Base-by-base conservation (phyloP, 2,113 vertebrate genomes). In the Eolophus roseicapilla region DNA sequence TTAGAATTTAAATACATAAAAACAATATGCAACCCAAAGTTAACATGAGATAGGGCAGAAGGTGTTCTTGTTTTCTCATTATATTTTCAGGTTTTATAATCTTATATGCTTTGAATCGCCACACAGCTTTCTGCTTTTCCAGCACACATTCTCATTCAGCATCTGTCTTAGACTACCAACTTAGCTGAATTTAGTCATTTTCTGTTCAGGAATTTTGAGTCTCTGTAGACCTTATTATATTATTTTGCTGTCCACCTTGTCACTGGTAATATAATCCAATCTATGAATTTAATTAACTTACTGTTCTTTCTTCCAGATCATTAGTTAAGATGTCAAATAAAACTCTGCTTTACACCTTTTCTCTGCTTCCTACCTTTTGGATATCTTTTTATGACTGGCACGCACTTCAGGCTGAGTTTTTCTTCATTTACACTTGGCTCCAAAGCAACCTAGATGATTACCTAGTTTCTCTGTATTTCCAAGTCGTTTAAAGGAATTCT, bases 261-360 rank as follows among this genome's bases (percentile, higher is more conserved):
- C 79, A 85, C 63, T 90, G 68, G 53, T 67, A 95, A 94, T 88
- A 80, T 76, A 92, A 95, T 82, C 63, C 41, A 90, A 77, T 82
- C 67, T 86, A 86, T 73, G 78, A 79, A 94, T 94, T 94, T 88
- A 94, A 90, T 95, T 92, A 95, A 94, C 53, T 68, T 79, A 82
- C 59, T 83, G 67, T 88, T 93, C 90, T 57, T 91, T 91, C 91
- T 96, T 95, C 90, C 75, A 95, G 53, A 88, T 93, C 75, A 96
- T 96, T 93, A 95, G 59, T 78, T 94, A 95, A 92, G 78, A 73
- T 90, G 92, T 92, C 85, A 95, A 69, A 92, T 87, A 91, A 94
- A 95, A 81, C 59, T 69, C 39, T 29, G 37, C 41, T 91, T 95
- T 70, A 93, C 23, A 83, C 24, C 28, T 88, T 70, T 91, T 93